Evolutionary conservation across 1,140 invertebrate genomes (phyloP).

Genomic region (Drosophila funebris): DNA sequence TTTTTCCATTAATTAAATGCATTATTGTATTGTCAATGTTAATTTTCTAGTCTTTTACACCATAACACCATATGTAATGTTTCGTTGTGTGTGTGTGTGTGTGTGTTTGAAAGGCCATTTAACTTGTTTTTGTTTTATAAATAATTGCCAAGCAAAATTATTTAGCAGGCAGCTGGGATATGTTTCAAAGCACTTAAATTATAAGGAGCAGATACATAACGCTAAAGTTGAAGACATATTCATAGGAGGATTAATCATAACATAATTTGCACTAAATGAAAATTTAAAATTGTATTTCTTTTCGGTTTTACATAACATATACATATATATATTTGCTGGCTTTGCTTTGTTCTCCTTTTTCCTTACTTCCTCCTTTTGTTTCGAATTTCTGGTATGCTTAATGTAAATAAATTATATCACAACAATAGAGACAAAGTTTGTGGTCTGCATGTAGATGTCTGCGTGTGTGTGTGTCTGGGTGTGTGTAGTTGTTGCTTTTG

Average conservation of each 20-base stretch:
- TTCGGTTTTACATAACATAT: conserved; percentile 37
- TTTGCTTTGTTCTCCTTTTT: conserved; percentile 15
- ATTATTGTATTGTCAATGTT: conserved; percentile 46
- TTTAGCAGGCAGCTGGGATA: conserved; percentile 57
- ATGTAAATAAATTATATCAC: conserved; percentile 79
- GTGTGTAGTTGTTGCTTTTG: conserved; percentile 35
- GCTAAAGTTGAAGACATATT: conserved; percentile 45
- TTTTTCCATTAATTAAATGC: conserved; percentile 31
- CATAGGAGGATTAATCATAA: conserved; percentile 39
- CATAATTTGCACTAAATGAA: conserved; percentile 73
- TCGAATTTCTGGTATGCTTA: conserved; percentile 47
- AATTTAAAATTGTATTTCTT: conserved; percentile 56
- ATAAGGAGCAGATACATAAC: conserved; percentile 1
- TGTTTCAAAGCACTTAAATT: conserved; percentile 59
- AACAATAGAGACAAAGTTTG: conserved; percentile 76
- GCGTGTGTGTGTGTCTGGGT: conserved; percentile 21
- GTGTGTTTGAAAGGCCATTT: conserved; percentile 34
- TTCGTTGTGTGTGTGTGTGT: conserved; percentile 20
- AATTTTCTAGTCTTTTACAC: conserved; percentile 37
- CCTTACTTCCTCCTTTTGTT: conserved; percentile 9
- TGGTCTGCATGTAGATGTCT: conserved; percentile 43
- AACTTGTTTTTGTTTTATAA: conserved; percentile 20
- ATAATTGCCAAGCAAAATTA: conserved; percentile 59
- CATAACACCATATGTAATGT: conserved; percentile 23
- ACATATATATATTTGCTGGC: conserved; percentile 31